Base-by-base conservation (phyloP, 2,797 vertebrate species). In the Gallinago solitaria region DNA sequence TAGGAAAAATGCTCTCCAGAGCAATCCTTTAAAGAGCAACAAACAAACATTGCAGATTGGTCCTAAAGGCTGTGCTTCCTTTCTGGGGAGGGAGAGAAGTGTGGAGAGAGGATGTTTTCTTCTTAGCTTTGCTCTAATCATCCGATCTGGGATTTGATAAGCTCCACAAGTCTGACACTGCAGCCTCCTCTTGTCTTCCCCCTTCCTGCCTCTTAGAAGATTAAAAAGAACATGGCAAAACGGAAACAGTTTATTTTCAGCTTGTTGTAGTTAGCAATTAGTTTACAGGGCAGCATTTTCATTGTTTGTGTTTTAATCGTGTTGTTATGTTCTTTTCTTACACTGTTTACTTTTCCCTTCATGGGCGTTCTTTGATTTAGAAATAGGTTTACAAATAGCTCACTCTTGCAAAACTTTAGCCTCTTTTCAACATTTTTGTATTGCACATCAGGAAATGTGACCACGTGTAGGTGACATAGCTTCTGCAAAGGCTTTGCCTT, bases 141-240 rank as follows among this genome's bases (percentile, higher is more conserved):
- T 94, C 95, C 7, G 47, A 95, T 94, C 81, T 96, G 93, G 94
- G 86, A 95, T 94, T 97, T 96, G 93, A 90, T 84, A 92, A 96
- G 10, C 69, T 94, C 68, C 90, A 76, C 81, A 61, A 86, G 76
- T 70, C 86, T 95, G 86, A 95, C 91, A 69, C 70, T 68, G 23
- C 85, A 86, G 59, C 78, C 90, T 93, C 75, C 92, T 93, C 85
- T 73, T 25, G 68, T 93, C 90, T 93, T 90, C 89, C 75, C 87
- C 78, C 41, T 92, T 95, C 93, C 91, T 95, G 92, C 81, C 79
- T 90, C 95, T 90, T 39, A 39, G 28, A 76, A 85, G 95, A 95
- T 85, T 87, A 92, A 95, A 87, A 71, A 75, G 88, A 95, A 64
- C 65, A 65, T 39, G 76, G 67, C 48, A 75, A 90, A 82, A 91